Evolutionary conservation across 2,113 vertebrate species (phyloP).

Genomic region (Equus przewalskii): DNA sequence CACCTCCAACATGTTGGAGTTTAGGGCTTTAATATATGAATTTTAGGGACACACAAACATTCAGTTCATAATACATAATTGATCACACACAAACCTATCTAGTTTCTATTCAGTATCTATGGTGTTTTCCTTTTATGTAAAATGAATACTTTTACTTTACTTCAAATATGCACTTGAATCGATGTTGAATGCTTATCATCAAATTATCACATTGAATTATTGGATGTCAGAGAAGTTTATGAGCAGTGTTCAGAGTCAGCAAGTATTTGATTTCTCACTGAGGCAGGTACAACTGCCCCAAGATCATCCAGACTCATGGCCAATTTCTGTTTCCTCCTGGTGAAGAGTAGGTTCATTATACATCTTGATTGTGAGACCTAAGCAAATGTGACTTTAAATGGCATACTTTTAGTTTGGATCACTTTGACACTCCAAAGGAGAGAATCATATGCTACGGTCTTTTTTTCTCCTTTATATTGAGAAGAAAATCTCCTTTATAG

Average conservation of each 20-base stretch:
- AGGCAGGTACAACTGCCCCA: slow-evolving; percentile 66
- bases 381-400: not conserved
- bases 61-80: not conserved
- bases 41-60: not conserved
- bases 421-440: not conserved
- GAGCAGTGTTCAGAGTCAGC: slow-evolving; percentile 71
- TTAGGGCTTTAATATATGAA: not conserved
- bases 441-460: not conserved
- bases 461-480: not conserved
- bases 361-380: not conserved
- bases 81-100: not conserved
- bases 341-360: not conserved
- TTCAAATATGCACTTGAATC: slow-evolving; percentile 76
- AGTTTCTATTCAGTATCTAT: not conserved
- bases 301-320: not conserved
- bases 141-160: slow-evolving; percentile 68
- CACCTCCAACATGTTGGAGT: not conserved
- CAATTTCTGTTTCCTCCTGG: slow-evolving; percentile 23
- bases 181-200: slow-evolving; percentile 73
- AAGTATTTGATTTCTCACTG: slow-evolving; percentile 67
- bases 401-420: not conserved
- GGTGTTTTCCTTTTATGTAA: slow-evolving; percentile 71
- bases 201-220: slow-evolving; percentile 82
- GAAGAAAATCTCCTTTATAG: not conserved
- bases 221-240: slow-evolving; percentile 39